Conservation (phyloP, 2,797 vertebrate genomes). For the Dendrocincla tyrannina region DNA sequence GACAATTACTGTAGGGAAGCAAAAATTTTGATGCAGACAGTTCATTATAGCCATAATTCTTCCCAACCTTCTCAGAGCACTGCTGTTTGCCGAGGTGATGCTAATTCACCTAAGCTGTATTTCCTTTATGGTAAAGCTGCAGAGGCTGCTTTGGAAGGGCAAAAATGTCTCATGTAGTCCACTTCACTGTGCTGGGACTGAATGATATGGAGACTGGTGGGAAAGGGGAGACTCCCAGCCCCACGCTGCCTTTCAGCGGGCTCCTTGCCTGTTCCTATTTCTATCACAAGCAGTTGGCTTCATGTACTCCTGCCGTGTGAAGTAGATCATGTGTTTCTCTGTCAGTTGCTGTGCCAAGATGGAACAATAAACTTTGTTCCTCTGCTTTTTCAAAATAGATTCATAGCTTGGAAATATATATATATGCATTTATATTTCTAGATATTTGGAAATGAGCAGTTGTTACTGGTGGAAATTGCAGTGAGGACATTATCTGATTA, state of each 20-base stretch:
- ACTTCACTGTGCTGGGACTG: neutral
- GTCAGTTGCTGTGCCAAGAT: neutral
- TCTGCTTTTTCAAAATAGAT: neutral
- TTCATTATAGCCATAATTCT: neutral
- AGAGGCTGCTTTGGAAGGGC: neutral
- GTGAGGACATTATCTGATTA: neutral
- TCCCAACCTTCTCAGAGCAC: neutral
- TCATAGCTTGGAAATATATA: neutral
- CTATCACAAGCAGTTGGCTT: neutral
- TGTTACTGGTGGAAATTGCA: neutral
- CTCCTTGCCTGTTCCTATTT: neutral
- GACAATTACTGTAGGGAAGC: neutral
- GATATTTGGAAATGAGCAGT: neutral
- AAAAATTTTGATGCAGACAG: neutral
- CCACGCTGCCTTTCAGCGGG: rapidly evolving
- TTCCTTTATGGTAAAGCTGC: neutral
- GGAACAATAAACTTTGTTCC: neutral
- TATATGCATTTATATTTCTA: neutral
- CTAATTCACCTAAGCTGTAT: neutral
- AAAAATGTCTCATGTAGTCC: neutral
- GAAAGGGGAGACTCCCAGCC: neutral
- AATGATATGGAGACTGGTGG: neutral
- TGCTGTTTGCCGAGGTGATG: rapidly evolving
- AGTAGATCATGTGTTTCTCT: neutral
- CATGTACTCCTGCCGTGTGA: neutral